phyloP scores from a whole-genome alignment of 2,888 invertebrate genomes.

The Coleophora flavipennella region DNA sequence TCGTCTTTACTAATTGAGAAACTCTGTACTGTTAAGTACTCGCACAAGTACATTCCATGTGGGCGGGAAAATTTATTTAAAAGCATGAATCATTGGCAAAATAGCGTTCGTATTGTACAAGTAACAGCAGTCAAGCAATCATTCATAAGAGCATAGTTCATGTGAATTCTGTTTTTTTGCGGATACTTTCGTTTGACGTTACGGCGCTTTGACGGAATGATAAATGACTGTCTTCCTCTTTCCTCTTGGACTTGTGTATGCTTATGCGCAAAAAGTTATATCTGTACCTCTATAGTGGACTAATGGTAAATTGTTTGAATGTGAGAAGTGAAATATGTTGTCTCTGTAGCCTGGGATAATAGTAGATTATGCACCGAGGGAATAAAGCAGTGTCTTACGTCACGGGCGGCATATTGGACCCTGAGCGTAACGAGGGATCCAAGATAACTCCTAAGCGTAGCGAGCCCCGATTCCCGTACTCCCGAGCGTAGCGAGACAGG shows the following conservation, averaged over 20 bases:
- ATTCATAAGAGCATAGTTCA: constrained; percentile 14
- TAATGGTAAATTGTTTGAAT: no score
- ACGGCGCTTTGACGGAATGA: constrained; percentile 22
- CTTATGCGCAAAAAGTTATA: not conserved
- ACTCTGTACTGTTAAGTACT: not conserved
- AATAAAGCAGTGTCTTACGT: no score
- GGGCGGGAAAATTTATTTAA: not conserved
- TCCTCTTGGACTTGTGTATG: constrained; percentile 11
- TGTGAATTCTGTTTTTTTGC: constrained; percentile 15
- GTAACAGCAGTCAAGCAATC: constrained; percentile 4
- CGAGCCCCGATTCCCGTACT: no score
- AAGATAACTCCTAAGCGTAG: no score
- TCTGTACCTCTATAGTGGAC: not conserved
- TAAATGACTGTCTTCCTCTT: constrained; percentile 28
- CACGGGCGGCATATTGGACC: no score
- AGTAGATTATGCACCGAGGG: no score
- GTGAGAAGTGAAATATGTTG: constrained; percentile 2
- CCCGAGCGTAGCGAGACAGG: no score
- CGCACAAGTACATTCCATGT: not conserved
- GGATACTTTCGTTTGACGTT: constrained; percentile 16
- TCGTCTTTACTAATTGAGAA: no score
- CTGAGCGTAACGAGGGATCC: no score
- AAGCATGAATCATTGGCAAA: constrained; percentile 3
- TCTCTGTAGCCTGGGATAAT: no score
- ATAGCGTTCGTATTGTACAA: constrained; percentile 6